These are phyloP conservation scores for Diarsia rubi DNA, from an alignment of 2,888 invertebrate genomes.

Conservation along the genomic window DNA sequence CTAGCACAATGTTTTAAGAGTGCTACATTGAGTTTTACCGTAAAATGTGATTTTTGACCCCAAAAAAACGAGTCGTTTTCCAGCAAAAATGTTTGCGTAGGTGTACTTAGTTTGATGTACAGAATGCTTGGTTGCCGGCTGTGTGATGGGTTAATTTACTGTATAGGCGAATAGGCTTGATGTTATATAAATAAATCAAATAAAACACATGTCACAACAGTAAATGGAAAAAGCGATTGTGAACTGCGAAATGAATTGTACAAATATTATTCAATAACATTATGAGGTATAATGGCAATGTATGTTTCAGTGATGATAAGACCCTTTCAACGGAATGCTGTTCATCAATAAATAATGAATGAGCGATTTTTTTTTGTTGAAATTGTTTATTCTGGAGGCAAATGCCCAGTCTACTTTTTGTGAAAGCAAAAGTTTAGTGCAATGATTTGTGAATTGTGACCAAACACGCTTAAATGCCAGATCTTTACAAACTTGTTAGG, in stretches of 20 bases:
- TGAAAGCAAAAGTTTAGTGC: neutral
- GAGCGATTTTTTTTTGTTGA: no score
- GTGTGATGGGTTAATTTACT: no score
- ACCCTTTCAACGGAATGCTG: neutral
- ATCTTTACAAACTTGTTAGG: neutral
- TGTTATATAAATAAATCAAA: no score
- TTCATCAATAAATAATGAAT: neutral
- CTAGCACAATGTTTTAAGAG: no score
- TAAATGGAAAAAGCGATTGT: neutral
- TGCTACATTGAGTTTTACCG: no score
- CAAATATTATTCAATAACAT: neutral
- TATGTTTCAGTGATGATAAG: constrained; percentile 33
- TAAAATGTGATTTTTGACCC: no score
- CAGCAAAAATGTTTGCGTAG: no score
- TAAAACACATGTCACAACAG: no score
- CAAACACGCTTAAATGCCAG: neutral
- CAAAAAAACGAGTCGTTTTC: no score
- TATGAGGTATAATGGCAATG: neutral
- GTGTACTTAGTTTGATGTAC: no score
- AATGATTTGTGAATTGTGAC: neutral
- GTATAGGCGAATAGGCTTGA: no score
- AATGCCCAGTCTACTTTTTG: neutral
- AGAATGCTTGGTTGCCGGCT: no score
- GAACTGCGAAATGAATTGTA: neutral
- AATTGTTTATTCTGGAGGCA: neutral